Percentiles rank a stretch among this genome's conserved stretches.
Evolutionary conservation across 2,888 invertebrate genomes (phyloP).

Genomic region (Ellobium chinense): DNA sequence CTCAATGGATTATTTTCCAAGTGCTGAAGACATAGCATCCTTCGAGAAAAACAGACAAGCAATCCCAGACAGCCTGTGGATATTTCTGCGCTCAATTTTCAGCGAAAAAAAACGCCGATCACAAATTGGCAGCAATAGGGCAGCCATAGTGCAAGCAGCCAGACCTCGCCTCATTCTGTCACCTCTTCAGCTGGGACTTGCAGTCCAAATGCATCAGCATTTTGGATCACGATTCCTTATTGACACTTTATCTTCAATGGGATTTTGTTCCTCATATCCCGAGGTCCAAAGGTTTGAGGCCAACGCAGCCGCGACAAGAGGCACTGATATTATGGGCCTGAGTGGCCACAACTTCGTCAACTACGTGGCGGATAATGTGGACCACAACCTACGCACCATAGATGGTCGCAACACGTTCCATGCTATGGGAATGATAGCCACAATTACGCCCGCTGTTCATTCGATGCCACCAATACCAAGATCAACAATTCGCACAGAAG

Average conservation of each 20-base stretch:
- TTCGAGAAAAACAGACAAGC: not conserved
- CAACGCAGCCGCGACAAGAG: not conserved
- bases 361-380: slow-evolving; percentile 34
- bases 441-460: not conserved
- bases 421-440: not conserved
- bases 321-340: not conserved
- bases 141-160: slow-evolving; percentile 19
- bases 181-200: slow-evolving; percentile 29
- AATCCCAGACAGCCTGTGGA: not conserved
- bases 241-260: not conserved
- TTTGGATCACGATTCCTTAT: not conserved
- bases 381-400: slow-evolving; percentile 1
- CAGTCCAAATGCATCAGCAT: slow-evolving; percentile 4
- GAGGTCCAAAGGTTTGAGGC: not conserved
- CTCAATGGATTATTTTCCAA: not conserved
- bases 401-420: slow-evolving; percentile 5
- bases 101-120: not conserved
- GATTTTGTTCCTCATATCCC: slow-evolving; percentile 7
- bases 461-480: not conserved
- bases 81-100: not conserved
- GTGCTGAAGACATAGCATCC: not conserved
- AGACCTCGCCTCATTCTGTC: not conserved
- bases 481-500: no score
- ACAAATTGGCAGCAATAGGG: not conserved
- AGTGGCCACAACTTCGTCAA: not conserved